Percentiles rank a stretch among this genome's conserved stretches.
These are phyloP conservation scores for Chrysogorgia sp. DNA, from an alignment of 92 coral and sea anemone genomes.

Conservation along the genomic window DNA sequence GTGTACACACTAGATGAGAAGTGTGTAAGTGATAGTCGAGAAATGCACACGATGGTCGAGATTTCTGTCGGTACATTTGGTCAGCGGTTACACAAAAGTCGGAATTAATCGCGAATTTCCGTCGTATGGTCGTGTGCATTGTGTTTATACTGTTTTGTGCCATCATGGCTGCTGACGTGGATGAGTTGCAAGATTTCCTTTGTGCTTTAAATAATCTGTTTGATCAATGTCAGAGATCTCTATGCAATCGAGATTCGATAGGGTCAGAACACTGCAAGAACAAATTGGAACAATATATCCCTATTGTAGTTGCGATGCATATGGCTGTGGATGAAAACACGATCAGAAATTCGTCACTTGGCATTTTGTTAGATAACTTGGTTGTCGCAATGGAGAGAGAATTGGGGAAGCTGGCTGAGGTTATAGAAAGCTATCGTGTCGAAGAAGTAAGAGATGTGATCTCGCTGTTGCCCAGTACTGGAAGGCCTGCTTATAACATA, in stretches of 20 bases:
- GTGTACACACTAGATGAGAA: too few species aligned
- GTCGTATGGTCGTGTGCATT: too few species aligned
- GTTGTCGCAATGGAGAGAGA: constrained; percentile 33
- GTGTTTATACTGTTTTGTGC: too few species aligned
- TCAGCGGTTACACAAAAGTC: too few species aligned
- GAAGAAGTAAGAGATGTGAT: constrained; percentile 31
- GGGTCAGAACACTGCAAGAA: constrained; percentile 26
- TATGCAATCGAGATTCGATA: constrained; percentile 23
- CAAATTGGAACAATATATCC: constrained; percentile 24
- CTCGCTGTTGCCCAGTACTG: constrained; percentile 45
- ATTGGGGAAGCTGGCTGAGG: constrained; percentile 8
- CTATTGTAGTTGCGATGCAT: constrained; percentile 24
- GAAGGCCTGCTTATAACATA: constrained; percentile 35
- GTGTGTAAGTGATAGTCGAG: too few species aligned
- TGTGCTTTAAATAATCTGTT: constrained; percentile 4
- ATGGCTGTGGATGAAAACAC: constrained; percentile 34
- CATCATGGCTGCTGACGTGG: constrained; percentile 40
- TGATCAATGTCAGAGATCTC: constrained; percentile 16
- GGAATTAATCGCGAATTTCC: too few species aligned
- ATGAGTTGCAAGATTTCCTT: constrained; percentile 21
- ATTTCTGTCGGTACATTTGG: too few species aligned
- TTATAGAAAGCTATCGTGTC: constrained; percentile 17
- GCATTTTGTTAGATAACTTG: constrained; percentile 10
- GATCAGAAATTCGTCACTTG: not conserved
- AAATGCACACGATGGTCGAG: too few species aligned